Evolutionary conservation across 1,140 invertebrate genomes (phyloP), one percentile per base, ranked within the genome.

Genomic region (Scylla paramamosain): DNA sequence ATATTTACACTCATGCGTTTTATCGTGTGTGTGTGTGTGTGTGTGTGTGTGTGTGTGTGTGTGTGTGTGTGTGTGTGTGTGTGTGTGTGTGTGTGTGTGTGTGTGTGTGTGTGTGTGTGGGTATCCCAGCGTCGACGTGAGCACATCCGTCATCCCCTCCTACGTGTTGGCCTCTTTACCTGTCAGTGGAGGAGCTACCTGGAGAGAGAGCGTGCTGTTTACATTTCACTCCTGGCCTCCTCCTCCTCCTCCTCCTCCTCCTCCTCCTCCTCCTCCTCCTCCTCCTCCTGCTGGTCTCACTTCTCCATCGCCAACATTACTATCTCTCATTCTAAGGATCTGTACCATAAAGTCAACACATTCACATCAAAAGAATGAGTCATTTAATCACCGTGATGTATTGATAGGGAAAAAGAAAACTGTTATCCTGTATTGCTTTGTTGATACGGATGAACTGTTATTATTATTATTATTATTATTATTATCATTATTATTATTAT

Each of bases 31-130:
- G 28, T 32, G n/a, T 28, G 83, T 29, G 25, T 84, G 83, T 84
- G 83, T 84, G 83, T 84, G 83, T 84, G 83, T 84, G 83, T 84
- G 83, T 84, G 83, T 84, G 83, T 84, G 83, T 90, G 88, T 90
- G 88, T 90, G 88, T 48, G 88, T 90, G 31, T 39, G 32, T 90
- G 39, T 90, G 88, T 90, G 88, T n/a, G 29, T 90, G 10, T 90
- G 88, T 90, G 88, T 31, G 10, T 90, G 32, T 90, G 32, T 90
- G 88, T 20, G 39, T 90, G 39, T 59, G 52, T 59, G 52, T 59
- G 52, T 59, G 52, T 48, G 46, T 48, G 46, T 86, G 83, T 86
- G 83, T 86, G 83, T 10, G 8, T 86, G 83, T 86, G 46, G 4
- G 46, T 48, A 12, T 48, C 4, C 59, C 59, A 3, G 59, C 20